Conservation (phyloP, 1,140 invertebrate genomes). For the Carposina sasakii region DNA sequence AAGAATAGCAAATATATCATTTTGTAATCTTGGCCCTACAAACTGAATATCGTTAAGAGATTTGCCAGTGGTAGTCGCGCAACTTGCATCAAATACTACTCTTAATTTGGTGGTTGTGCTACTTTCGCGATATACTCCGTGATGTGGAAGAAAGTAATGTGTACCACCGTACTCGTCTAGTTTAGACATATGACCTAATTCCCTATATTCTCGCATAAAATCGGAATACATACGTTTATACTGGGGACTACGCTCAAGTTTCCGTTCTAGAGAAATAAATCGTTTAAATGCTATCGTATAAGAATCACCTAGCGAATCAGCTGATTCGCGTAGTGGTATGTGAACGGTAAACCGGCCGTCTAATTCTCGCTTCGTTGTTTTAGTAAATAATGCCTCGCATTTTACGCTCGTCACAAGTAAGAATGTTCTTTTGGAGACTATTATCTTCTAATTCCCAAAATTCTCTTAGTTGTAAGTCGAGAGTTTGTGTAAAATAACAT, state of each 20-base stretch:
- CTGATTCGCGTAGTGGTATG: not conserved
- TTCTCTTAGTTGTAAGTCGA: too few species aligned
- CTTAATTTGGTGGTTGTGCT: conserved; percentile 12
- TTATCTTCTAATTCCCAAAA: too few species aligned
- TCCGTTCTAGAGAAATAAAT: not conserved
- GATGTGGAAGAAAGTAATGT: conserved; percentile 7
- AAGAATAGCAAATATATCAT: conserved; percentile 36
- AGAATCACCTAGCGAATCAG: conserved; percentile 1
- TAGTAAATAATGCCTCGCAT: conserved; percentile 28
- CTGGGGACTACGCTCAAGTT: not conserved
- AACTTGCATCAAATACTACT: conserved; percentile 6
- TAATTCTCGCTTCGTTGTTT: conserved; percentile 20
- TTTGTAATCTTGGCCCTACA: conserved; percentile 34
- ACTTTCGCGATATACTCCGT: conserved; percentile 8
- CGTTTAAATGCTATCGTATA: not conserved
- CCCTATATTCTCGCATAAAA: conserved; percentile 4
- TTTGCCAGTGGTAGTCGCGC: conserved; percentile 11
- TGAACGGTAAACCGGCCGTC: conserved; percentile 28
- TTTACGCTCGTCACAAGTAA: conserved; percentile 19
- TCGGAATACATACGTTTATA: conserved; percentile 1
- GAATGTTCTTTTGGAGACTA: too few species aligned
- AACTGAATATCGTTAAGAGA: conserved; percentile 34
- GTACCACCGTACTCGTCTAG: not conserved
- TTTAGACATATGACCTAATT: conserved; percentile 9
- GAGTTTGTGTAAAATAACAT: too few species aligned